These are phyloP conservation scores for Phlogophora meticulosa DNA, from an alignment of 2,888 invertebrate genomes.

Conservation along the genomic window DNA sequence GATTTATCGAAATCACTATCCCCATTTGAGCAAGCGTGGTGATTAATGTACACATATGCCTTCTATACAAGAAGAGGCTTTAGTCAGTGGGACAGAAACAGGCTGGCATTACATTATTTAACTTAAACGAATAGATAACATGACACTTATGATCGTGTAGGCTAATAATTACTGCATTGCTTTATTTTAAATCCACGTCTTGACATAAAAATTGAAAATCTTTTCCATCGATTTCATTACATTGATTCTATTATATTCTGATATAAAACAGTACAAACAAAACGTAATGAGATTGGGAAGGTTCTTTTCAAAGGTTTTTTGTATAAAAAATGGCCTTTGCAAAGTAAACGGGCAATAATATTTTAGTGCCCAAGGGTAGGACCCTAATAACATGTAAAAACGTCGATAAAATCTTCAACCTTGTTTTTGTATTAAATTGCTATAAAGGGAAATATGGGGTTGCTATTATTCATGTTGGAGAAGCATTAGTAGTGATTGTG, in stretches of 20 bases:
- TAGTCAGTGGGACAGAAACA: too few species aligned
- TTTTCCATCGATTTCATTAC: slow-evolving; percentile 21
- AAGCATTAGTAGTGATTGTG: slow-evolving; percentile 28
- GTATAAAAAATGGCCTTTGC: slow-evolving; percentile 61
- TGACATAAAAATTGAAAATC: slow-evolving; percentile 17
- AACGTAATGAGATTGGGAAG: slow-evolving; percentile 47
- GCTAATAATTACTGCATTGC: too few species aligned
- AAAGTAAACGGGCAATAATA: slow-evolving; percentile 63
- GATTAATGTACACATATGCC: too few species aligned
- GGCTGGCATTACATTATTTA: too few species aligned
- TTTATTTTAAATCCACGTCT: slow-evolving; percentile 2
- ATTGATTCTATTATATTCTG: slow-evolving; percentile 34
- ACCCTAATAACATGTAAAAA: slow-evolving; percentile 64
- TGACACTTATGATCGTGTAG: too few species aligned
- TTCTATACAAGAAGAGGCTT: too few species aligned
- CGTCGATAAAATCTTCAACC: slow-evolving; percentile 60
- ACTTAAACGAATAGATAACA: too few species aligned
- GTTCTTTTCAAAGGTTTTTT: slow-evolving; percentile 51
- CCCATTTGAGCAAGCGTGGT: too few species aligned
- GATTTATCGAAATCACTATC: too few species aligned
- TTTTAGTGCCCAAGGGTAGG: slow-evolving; percentile 61
- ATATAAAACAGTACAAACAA: slow-evolving; percentile 42
- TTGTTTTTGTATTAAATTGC: slow-evolving; percentile 50
- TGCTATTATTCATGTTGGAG: slow-evolving; percentile 34
- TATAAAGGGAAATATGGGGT: slow-evolving; percentile 26